Conservation (phyloP, 2,113 vertebrate genomes). For the Nothoprocta pentlandii region DNA sequence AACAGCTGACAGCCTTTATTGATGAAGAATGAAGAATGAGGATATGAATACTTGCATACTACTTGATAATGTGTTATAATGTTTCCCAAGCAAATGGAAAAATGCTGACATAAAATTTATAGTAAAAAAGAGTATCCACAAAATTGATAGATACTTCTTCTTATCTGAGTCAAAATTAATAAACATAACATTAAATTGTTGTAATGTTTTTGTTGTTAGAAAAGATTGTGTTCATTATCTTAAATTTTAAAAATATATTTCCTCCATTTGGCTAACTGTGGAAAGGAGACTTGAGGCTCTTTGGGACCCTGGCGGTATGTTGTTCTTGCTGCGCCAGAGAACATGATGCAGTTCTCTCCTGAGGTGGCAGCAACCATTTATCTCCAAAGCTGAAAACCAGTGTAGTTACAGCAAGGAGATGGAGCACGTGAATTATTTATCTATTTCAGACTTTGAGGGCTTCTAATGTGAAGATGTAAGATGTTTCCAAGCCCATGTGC, state of each 20-base stretch:
- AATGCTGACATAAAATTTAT: neutral
- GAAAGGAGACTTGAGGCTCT: neutral
- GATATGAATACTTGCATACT: neutral
- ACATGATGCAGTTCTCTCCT: accelerated
- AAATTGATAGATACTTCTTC: neutral
- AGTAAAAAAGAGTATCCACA: neutral
- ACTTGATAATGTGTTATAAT: neutral
- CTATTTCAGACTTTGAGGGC: neutral
- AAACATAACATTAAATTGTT: neutral
- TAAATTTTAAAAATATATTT: neutral
- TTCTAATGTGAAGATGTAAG: neutral
- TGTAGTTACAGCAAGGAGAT: neutral
- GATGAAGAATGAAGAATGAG: conserved; percentile 27
- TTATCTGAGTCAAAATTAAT: neutral
- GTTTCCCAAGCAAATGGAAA: neutral
- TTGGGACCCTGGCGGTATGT: neutral
- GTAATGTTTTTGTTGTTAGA: neutral
- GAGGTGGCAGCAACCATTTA: neutral
- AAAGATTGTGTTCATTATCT: neutral
- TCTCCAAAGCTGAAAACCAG: neutral
- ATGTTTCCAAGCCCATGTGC: neutral
- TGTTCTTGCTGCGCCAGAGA: neutral
- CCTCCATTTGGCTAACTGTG: neutral
- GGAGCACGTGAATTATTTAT: neutral
- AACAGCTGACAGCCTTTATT: neutral